Base-by-base conservation (phyloP, 2,797 vertebrate species). In the Phalloptychus januarius region DNA sequence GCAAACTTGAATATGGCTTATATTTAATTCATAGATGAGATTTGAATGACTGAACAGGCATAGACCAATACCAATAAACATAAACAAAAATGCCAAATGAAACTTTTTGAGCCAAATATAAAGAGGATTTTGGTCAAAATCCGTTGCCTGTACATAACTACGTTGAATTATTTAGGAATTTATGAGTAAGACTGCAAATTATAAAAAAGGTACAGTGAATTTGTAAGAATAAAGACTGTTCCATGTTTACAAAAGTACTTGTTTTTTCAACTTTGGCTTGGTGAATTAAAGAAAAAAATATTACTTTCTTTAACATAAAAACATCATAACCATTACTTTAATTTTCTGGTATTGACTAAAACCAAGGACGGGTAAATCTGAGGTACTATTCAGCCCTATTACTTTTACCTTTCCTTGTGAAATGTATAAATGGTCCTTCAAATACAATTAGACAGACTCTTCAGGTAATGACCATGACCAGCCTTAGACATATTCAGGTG, bases 1-100 rank as follows among this genome's bases (percentile, higher is more conserved):
- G 31, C 25, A 33, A 56, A 75, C 42, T 58, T 80, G 40, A 45
- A 77, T 86, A 33, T 72, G 16, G 71, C 54, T 74, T 18, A 84
- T 82, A 65, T 58, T 50, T 45, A 72, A 79, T 77, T 83, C 45
- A 84, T 76, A 73, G 36, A 12, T 80, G 40, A 79, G 31, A 4
- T 81, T 33, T 52, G 25, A 54, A 80, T 36, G 54, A 61, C 13
- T n/a, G 40, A 71, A 58, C 18, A 46, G 48, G 46, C 4, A 44
- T 45, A 8, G 23, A 31, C 16, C 33, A 16, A 61, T 45, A 56
- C 5, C 56, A 58, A 58, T 28, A 31, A 31, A 58, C 56, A 58
- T 28, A 31, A 31, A 58, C 56, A 28, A 15, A 58, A 58, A 16
- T 31, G 15, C 12, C 13, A 58, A 31, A 54, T n/a, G 7, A 23